Evolutionary conservation across 2,888 invertebrate species (phyloP).

Genomic region (Athripsodes cinereus): DNA sequence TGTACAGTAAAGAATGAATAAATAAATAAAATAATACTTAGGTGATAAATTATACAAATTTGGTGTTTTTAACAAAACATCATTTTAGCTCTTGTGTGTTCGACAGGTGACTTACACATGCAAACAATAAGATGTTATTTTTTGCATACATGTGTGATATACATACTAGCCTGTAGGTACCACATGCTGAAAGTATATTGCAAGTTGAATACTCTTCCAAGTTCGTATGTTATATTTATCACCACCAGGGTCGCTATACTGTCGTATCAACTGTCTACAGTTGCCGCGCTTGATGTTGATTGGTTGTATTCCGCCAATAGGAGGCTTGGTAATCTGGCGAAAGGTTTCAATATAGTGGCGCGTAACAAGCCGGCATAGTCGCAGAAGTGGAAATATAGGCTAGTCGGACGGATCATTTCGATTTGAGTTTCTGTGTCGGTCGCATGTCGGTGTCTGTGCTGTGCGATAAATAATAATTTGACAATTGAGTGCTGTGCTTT

Average conservation of each 20-base stretch:
- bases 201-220: no score
- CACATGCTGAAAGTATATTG: no score
- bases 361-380: conserved; percentile 54
- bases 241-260: conserved; percentile 18
- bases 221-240: conserved; percentile 1
- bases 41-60: no score
- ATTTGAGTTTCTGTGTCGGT: conserved; percentile 32
- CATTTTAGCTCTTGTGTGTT: no score
- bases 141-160: no score
- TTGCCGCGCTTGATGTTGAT: conserved; percentile 18
- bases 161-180: no score
- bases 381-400: conserved; percentile 59
- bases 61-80: no score
- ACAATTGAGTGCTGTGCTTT: conserved; percentile 35
- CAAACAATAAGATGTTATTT: no score
- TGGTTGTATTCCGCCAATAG: conserved; percentile 39
- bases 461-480: conserved; percentile 12
- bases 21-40: no score
- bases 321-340: conserved; percentile 50
- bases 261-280: not conserved
- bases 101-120: no score
- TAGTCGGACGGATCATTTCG: conserved; percentile 50
- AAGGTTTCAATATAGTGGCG: conserved; percentile 60
- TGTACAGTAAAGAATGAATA: no score
- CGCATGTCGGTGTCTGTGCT: conserved; percentile 20